Evolutionary conservation across 35 echinoderm and acorn worm genomes (phyloP).

Genomic region (Holothuria glaberrima): DNA sequence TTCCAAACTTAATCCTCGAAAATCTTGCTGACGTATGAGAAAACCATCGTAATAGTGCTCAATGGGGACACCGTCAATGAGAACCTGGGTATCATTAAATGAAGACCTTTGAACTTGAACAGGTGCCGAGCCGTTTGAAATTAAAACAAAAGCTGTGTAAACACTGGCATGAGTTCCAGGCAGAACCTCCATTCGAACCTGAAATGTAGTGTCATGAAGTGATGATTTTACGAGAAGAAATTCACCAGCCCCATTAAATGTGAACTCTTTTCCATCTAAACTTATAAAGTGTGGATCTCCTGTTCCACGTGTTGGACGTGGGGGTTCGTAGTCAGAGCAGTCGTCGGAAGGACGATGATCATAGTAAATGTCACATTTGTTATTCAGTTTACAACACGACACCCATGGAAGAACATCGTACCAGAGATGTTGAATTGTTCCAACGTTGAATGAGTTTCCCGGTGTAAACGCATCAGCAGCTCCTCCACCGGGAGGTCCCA

Average conservation of each 20-base stretch:
- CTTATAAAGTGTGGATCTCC: conserved; percentile 76
- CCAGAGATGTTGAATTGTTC: conserved; percentile 1
- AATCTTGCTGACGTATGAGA: neutral
- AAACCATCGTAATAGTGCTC: neutral
- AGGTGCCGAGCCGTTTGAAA: neutral
- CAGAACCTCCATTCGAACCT: conserved; percentile 65
- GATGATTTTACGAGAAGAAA: conserved; percentile 56
- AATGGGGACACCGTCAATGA: neutral
- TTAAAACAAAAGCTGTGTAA: conserved; percentile 68
- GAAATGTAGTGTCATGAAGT: conserved; percentile 55
- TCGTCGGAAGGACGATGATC: conserved; percentile 61
- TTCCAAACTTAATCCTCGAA: neutral
- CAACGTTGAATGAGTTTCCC: neutral
- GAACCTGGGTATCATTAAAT: conserved; percentile 1
- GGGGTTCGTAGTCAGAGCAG: conserved; percentile 58
- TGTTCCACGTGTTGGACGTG: conserved; percentile 42
- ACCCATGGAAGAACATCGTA: conserved; percentile 51
- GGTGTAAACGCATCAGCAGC: conserved; percentile 44
- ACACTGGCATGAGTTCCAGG: conserved; percentile 48
- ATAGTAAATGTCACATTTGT: conserved; percentile 62
- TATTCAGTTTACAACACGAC: conserved; percentile 16
- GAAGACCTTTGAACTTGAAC: conserved; percentile 63
- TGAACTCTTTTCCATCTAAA: conserved; percentile 68
- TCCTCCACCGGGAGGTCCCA: conserved; percentile 21
- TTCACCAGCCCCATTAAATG: conserved; percentile 80